Base-by-base conservation (phyloP, 2,888 invertebrate species). In the Macrosiphum euphorbiae region DNA sequence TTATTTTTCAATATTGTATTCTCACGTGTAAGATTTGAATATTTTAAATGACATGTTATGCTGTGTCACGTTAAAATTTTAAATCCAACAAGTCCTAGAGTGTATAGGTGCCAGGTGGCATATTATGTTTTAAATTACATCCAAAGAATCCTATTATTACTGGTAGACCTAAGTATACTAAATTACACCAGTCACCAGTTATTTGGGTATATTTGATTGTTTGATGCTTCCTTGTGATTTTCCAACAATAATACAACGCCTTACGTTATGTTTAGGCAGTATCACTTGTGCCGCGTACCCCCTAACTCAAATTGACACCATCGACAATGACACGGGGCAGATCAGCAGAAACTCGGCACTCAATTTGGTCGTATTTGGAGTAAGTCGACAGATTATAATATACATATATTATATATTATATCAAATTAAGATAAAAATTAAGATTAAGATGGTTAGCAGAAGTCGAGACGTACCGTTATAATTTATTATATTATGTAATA, bases 261-360 rank as follows among this genome's bases (percentile, higher is more conserved):
- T 2, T 78, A 35, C 35, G 16, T 24, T 78, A 78, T 78, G 78
- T 78, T 78, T 78, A 96, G 97, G 97, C 0, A 98, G 98, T 94
- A 98, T 99, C 10, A 99, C 99, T 0, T 99, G 99, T 96, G 99
- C 99, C 0, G 99, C 99, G 0, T 99, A 99, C 96, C 99, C 99
- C 0, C 96, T 99, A 91, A 97, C 98, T 0, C 98, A 98, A 96
- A 98, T 99, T 67, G 99, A 99, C 95, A 99, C 99, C 1, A 99
- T 99, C 95, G 98, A 99, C 95, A 97, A 97, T 10, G 97, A 97
- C 95, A 98, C 98, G 20, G 99, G 99, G 10, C 97, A 98, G 94
- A 99, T 99, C n/a, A 98, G 98, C 95, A 98, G 98, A 95, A 98
- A 98, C 95, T 99, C 99, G 0, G 99, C 99, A 0, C 96, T 99